These are phyloP conservation scores for Macrochelys suwanniensis DNA, from an alignment of 2,797 vertebrate species.

Conservation along the genomic window DNA sequence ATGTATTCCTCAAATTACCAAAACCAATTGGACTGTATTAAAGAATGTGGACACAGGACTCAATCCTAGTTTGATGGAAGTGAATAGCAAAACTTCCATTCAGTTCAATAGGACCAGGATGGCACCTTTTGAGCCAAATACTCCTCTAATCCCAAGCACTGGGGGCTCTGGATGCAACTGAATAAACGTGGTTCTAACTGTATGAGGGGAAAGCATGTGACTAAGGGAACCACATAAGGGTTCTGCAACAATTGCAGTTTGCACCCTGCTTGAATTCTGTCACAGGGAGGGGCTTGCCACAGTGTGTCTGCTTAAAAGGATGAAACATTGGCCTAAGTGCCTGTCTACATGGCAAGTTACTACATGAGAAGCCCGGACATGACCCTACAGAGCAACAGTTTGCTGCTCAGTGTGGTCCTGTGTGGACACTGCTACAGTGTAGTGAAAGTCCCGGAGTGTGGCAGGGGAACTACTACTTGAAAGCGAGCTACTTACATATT, in stretches of 20 bases:
- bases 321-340: background rate
- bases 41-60: background rate
- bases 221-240: background rate
- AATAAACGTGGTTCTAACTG: background rate
- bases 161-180: background rate
- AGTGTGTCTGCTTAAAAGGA: background rate
- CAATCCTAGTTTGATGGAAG: background rate
- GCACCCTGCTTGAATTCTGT: background rate
- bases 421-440: too few relatives aligned
- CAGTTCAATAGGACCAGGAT: background rate
- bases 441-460: too few relatives aligned
- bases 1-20: background rate
- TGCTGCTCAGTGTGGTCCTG: too few relatives aligned
- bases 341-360: too few relatives aligned
- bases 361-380: too few relatives aligned
- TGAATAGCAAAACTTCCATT: background rate
- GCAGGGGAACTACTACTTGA: too few relatives aligned
- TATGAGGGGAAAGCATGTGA: background rate
- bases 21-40: background rate
- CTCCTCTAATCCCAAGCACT: background rate
- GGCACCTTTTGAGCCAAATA: background rate
- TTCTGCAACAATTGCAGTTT: background rate
- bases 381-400: too few relatives aligned
- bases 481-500: background rate
- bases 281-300: background rate